Evolutionary conservation across 2,113 vertebrate species (phyloP), one percentile per base, ranked within the genome.

Genomic region (Archocentrus centrarchus): DNA sequence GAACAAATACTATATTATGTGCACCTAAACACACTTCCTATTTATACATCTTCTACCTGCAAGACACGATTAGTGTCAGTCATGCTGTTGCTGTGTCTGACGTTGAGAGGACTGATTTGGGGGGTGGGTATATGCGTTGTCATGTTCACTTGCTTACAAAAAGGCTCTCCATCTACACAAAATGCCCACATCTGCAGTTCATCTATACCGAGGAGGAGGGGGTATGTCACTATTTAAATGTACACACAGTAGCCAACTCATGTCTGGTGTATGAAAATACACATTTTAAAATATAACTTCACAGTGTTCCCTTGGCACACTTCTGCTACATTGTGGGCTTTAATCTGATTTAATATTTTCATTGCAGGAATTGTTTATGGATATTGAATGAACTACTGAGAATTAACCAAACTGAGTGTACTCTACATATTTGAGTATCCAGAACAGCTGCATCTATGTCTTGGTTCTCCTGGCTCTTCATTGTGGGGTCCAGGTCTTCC

Each of bases 381-480:
- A 70, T 27, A 53, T 15, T 53, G 44, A 20, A 20, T 32, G 17
- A 53, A 53, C 24, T 50, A 27, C 11, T 20, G 0, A 7, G 0
- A 70, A 53, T 50, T 11, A 70, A 3, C 24, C 6, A 70, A 32
- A 70, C 30, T 70, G 24, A 5, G 10, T 3, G 44, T 50, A 50
- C 7, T 75, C 6, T 68, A 11, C 3, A 41, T 18, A 18, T 70
- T 61, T 70, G 1, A 66, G 62, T 63, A 17, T 79, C 17, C 32
- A 68, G 62, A 86, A 55, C 58, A 61, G 73, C 57, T 85, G 0
- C 73, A 79, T 66, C 87, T 27, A 93, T 93, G 92, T 90, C 55
- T 53, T 80, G 50, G 81, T 55, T 90, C 3, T 83, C 59, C 24
- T 79, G 79, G 58, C 62, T 93, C 32, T 35, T 88, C 39, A 47